phyloP scores from a whole-genome alignment of 2,888 invertebrate genomes.

The Gortyna flavago region DNA sequence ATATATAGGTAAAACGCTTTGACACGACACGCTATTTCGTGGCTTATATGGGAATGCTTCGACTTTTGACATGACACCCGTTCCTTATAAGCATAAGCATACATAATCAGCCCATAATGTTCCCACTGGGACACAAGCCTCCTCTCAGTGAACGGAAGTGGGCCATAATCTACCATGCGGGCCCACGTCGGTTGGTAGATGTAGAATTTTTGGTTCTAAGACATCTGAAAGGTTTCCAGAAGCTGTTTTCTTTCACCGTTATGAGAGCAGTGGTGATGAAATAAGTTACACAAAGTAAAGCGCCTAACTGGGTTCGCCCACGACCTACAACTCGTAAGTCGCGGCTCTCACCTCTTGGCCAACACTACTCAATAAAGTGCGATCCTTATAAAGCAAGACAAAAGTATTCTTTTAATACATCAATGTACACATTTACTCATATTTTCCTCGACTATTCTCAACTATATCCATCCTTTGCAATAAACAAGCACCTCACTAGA shows the following conservation, averaged over 20 bases:
- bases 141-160: neutral
- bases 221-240: neutral
- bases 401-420: neutral
- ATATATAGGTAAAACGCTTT: neutral
- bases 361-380: neutral
- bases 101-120: neutral
- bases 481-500: constrained; percentile 35
- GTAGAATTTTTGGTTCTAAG: neutral
- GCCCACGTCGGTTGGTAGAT: neutral
- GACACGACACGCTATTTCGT: neutral
- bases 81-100: neutral
- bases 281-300: neutral
- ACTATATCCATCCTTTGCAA: constrained; percentile 16
- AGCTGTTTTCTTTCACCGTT: neutral
- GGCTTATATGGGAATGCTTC: neutral
- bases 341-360: neutral
- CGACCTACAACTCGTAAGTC: neutral
- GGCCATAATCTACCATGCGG: neutral
- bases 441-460: neutral
- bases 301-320: neutral
- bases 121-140: neutral
- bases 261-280: neutral
- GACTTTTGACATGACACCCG: neutral
- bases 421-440: neutral
- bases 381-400: neutral